These are phyloP conservation scores for Chouioia cunea DNA, from an alignment of 2,888 invertebrate genomes.

Conservation along the genomic window DNA sequence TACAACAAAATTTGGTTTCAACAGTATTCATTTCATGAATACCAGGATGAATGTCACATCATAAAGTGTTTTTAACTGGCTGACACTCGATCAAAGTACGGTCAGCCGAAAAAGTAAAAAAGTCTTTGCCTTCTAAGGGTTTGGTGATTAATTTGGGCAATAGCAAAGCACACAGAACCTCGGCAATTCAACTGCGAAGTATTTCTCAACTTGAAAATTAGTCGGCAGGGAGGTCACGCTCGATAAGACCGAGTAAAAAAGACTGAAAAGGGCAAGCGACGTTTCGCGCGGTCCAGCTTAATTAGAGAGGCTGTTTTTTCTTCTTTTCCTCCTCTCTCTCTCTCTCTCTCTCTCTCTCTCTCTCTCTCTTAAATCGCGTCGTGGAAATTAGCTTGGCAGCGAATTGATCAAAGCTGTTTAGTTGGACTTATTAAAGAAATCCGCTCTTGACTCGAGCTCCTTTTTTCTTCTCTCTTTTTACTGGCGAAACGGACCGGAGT, in stretches of 20 bases:
- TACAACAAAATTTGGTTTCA: too few relatives aligned
- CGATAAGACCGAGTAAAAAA: constrained; percentile 49
- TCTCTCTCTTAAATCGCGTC: constrained; percentile 48
- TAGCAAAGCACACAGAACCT: constrained; percentile 15
- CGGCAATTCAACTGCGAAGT: constrained; percentile 40
- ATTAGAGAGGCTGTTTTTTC: constrained; percentile 64
- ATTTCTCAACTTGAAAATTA: constrained; percentile 47
- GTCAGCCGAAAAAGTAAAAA: constrained; percentile 36
- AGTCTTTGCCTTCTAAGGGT: constrained; percentile 13
- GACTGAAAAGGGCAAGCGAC: constrained; percentile 60
- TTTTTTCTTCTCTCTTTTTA: not conserved
- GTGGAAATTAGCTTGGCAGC: constrained; percentile 52
- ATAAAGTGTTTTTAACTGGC: too few relatives aligned
- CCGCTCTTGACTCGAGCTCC: constrained; percentile 57
- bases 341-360: constrained; percentile 56
- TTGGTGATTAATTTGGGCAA: constrained; percentile 44
- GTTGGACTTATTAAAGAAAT: constrained; percentile 66
- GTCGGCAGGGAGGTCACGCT: constrained; percentile 28
- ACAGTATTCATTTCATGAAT: too few relatives aligned
- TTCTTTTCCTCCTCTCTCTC: constrained; percentile 64
- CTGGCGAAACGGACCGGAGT: too few relatives aligned
- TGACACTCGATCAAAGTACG: constrained; percentile 18
- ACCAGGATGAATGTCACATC: too few relatives aligned
- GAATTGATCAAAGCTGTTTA: constrained; percentile 67
- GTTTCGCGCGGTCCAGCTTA: constrained; percentile 59